These are phyloP conservation scores for Artibeus lituratus DNA, from an alignment of 2,797 vertebrate genomes.

Conservation along the genomic window DNA sequence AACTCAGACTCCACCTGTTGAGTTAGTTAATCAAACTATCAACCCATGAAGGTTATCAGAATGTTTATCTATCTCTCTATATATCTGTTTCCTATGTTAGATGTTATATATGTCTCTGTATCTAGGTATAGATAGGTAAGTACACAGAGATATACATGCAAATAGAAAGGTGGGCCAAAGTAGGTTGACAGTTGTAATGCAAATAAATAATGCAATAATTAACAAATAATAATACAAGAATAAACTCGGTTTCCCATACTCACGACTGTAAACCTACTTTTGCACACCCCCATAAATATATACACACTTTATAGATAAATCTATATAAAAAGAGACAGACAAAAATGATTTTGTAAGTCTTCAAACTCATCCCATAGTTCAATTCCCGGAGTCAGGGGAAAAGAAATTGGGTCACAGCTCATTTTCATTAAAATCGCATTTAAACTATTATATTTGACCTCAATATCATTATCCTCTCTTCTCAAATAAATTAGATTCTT, in stretches of 20 bases:
- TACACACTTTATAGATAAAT: background rate
- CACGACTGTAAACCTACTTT: background rate
- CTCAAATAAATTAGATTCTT: background rate
- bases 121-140: background rate
- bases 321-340: background rate
- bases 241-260: background rate
- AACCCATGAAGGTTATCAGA: background rate
- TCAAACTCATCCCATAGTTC: background rate
- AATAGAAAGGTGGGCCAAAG: background rate
- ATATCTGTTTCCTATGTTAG: background rate
- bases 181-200: background rate
- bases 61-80: background rate
- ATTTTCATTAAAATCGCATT: constrained; percentile 28
- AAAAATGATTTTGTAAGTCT: background rate
- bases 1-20: background rate
- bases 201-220: background rate
- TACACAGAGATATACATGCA: background rate
- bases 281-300: background rate
- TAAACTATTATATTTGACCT: constrained; percentile 1
- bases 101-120: background rate
- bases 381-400: background rate
- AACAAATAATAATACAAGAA: background rate
- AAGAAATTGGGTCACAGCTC: constrained; percentile 3
- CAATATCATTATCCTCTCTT: background rate
- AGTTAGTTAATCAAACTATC: background rate